Evolutionary conservation across 64 coral and sea anemone genomes (phyloP), one percentile per base, ranked within the genome.

Genomic region (Astreopora myriophthalma): DNA sequence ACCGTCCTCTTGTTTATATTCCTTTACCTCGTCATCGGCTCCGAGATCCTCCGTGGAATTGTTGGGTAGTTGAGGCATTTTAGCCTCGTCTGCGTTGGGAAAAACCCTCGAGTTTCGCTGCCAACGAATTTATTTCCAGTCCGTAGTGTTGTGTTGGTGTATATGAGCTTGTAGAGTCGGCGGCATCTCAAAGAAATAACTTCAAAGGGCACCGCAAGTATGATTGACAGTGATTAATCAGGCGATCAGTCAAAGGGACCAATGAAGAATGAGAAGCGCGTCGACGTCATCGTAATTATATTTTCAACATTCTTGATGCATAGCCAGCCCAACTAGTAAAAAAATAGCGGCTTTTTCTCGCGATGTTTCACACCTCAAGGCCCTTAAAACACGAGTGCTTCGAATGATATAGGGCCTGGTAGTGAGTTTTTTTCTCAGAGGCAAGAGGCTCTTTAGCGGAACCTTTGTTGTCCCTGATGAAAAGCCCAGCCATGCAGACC

Each of bases 1-100:
- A 52, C 90, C 97, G 23, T 99, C 97, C 80, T 99, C 94, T 29
- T 99, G 94, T 28, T 93, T 93, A 42, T 95, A 95, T 91, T 99
- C 94, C 74, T 95, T 96, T 0, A 95, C 91, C 75, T 99, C 97
- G 48, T 99, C 97, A 74, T 93, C 97, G 40, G 97, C 97, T 76
- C 91, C 94, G 46, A 95, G 92, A 68, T 99, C 97, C 35, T 95
- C 97, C 29, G 96, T 93, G 39, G 93, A 90, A n/a, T 34, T 87
- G 34, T 90, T 95, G 46, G 89, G 93, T 63, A 95, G 94, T 76
- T 99, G 94, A 99, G 97, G 97, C 97, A 99, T 99, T 57, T 75
- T 96, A 84, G 86, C 95, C 91, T 94, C 95, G 79, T 71, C 37
- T 10, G 48, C 37, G 65, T 36, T 37, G 80, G 44, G 44, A 58